Percentiles rank a stretch among this genome's conserved stretches.
phyloP scores from a whole-genome alignment of 2,113 vertebrate genomes.

The Pheucticus melanocephalus region DNA sequence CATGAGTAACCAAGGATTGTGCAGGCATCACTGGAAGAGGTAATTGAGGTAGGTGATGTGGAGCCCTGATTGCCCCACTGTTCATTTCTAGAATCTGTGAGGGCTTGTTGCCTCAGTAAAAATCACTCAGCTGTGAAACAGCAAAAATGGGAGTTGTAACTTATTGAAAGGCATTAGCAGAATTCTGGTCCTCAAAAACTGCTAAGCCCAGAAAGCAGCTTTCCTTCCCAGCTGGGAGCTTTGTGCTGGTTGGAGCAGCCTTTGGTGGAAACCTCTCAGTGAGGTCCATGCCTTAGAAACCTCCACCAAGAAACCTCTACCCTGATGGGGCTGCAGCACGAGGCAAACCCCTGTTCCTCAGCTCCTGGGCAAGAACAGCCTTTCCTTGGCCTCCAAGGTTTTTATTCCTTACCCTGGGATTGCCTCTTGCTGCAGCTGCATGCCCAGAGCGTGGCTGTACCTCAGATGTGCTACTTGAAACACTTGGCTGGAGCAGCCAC shows the following conservation, averaged over 20 bases:
- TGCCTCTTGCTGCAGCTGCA: neutral
- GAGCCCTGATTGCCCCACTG: neutral
- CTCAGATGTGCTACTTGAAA: fast-evolving
- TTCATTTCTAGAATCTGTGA: neutral
- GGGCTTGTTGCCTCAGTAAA: neutral
- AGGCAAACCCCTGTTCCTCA: neutral
- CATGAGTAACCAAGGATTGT: neutral
- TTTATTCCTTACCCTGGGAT: neutral
- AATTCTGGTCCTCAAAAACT: neutral
- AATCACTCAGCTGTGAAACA: neutral
- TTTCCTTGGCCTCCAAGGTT: neutral
- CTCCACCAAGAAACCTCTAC: neutral
- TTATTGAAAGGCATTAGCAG: neutral
- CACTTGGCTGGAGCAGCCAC: neutral
- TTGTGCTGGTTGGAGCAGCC: neutral
- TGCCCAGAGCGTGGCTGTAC: neutral
- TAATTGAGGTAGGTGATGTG: neutral
- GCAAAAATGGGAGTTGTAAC: neutral
- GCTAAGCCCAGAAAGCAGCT: neutral
- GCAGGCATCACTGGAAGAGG: neutral
- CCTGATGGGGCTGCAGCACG: neutral
- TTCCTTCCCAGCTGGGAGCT: neutral
- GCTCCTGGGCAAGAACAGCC: neutral
- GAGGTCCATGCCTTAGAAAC: neutral
- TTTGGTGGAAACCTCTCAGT: neutral